Conservation (phyloP, 2,113 vertebrate species). For the Thamnaconus septentrionalis region DNA sequence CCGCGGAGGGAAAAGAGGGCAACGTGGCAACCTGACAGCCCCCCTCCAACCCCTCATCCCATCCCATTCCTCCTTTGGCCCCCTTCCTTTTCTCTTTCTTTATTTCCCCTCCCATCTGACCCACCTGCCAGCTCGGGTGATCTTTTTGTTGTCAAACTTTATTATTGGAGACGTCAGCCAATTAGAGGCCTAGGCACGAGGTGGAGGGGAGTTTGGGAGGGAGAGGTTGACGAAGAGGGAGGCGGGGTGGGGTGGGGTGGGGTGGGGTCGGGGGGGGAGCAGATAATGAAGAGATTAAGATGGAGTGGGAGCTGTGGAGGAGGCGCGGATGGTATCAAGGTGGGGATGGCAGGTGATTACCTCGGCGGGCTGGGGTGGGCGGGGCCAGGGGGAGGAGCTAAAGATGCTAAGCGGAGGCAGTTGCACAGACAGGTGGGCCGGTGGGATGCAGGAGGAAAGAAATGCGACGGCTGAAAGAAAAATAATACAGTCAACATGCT, state of each 20-base stretch:
- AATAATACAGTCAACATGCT: conserved; percentile 7
- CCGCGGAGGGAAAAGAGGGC: conserved; percentile 35
- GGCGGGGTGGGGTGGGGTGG: conserved; percentile 17
- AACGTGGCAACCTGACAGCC: conserved; percentile 63
- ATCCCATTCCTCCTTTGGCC: not conserved
- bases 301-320: conserved; percentile 42
- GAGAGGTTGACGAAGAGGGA: conserved; percentile 41
- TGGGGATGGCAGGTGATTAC: conserved; percentile 37
- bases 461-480: conserved; percentile 1
- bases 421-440: no score
- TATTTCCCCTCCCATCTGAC: conserved; percentile 11
- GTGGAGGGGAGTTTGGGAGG: conserved; percentile 50
- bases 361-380: conserved; percentile 28
- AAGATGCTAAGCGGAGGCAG: conserved; percentile 16
- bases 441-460: not conserved
- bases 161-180: conserved; percentile 62
- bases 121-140: conserved; percentile 58
- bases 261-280: conserved; percentile 36
- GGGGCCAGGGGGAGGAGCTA: not conserved
- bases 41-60: conserved; percentile 9
- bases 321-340: conserved; percentile 48
- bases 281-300: conserved; percentile 59
- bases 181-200: conserved; percentile 37
- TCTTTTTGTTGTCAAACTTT: conserved; percentile 72
- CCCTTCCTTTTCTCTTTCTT: not conserved